Conservation (phyloP, 2,888 invertebrate species). For the Scaptomyza flava region DNA sequence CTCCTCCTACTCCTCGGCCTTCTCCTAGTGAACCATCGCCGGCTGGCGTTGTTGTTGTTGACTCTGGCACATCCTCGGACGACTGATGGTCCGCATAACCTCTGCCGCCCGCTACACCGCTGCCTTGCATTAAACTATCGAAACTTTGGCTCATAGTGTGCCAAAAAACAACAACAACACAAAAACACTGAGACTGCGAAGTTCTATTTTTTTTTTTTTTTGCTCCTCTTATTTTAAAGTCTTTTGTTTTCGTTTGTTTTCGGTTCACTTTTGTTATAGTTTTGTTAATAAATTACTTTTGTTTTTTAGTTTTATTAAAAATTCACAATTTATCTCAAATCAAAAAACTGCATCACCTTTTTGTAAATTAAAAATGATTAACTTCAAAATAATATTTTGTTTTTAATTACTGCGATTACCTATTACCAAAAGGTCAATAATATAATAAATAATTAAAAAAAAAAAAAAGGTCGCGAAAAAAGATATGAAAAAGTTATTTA, state of each 20-base stretch:
- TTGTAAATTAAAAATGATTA: not conserved
- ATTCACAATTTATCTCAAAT: not conserved
- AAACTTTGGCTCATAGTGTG: conserved; percentile 82
- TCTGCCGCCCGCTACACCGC: conserved; percentile 37
- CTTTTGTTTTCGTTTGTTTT: conserved; percentile 25
- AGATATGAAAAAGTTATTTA: not conserved
- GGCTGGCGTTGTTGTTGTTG: conserved; percentile 66
- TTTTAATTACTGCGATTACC: too few relatives aligned
- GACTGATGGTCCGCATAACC: conserved; percentile 80
- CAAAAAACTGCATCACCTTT: not conserved
- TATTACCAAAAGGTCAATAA: not conserved
- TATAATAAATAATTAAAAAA: not conserved
- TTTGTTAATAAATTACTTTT: conserved; percentile 33
- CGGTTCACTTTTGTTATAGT: conserved; percentile 38
- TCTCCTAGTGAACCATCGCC: conserved; percentile 49
- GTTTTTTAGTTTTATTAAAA: conserved; percentile 15
- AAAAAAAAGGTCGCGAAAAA: not conserved
- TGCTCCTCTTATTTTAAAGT: conserved; percentile 11
- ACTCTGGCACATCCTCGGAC: conserved; percentile 83
- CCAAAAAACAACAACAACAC: conserved; percentile 21
- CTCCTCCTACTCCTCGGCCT: conserved; percentile 22
- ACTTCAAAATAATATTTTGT: too few relatives aligned
- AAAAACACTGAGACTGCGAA: not conserved
- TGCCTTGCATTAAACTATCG: conserved; percentile 69
- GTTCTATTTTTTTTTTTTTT: not conserved